A percentile compares a stretch with the other conserved stretches of the same genome.
These are phyloP conservation scores for Pachypeltis micranthus DNA, from an alignment of 1,140 invertebrate species.

Conservation along the genomic window DNA sequence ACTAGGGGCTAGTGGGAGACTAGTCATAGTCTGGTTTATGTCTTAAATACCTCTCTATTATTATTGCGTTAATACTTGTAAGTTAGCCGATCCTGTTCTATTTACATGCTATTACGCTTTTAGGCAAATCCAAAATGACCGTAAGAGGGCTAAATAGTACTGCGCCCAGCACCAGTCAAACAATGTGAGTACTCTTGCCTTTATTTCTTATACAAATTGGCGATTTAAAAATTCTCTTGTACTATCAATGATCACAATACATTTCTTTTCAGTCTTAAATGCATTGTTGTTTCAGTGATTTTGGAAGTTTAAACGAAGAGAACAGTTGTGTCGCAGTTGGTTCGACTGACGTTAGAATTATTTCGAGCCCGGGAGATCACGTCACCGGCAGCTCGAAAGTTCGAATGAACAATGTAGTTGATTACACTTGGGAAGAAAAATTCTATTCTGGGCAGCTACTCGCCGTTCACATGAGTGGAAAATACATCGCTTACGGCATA, in stretches of 20 bases:
- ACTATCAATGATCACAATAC: too few relatives aligned
- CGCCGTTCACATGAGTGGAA: conserved; percentile 74
- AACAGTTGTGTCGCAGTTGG: conserved; percentile 53
- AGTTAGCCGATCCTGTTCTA: neutral
- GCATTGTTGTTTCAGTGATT: too few relatives aligned
- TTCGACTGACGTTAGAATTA: conserved; percentile 55
- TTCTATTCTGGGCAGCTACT: conserved; percentile 76
- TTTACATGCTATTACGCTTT: neutral
- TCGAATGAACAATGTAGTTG: conserved; percentile 79
- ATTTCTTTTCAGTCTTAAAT: too few relatives aligned
- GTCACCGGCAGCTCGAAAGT: conserved; percentile 74
- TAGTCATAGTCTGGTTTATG: too few relatives aligned
- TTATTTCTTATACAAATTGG: too few relatives aligned
- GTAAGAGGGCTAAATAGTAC: neutral
- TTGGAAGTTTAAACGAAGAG: conserved; percentile 41
- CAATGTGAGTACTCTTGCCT: conserved; percentile 4
- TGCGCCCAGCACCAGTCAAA: neutral
- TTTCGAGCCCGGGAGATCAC: conserved; percentile 53
- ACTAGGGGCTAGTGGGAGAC: too few relatives aligned
- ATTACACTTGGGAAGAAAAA: conserved; percentile 82
- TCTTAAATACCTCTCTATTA: too few relatives aligned
- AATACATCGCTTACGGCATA: conserved; percentile 79
- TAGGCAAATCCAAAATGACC: neutral
- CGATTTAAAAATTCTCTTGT: too few relatives aligned
- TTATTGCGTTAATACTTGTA: neutral